Evolutionary conservation across 2,113 vertebrate species (phyloP).

Genomic region (Caranx melampygus): DNA sequence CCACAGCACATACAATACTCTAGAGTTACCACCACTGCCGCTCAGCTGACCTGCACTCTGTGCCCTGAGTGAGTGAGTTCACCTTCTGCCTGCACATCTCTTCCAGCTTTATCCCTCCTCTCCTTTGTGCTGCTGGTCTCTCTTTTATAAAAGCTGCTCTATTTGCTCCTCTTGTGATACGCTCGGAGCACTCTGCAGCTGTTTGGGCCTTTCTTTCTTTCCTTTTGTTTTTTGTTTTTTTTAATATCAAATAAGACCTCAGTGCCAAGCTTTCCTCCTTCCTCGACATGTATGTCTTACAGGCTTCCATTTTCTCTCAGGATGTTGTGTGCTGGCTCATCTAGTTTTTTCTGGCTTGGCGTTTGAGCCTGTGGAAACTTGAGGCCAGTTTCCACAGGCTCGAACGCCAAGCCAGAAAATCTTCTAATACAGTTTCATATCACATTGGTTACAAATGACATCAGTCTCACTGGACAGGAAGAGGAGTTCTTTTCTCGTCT

Average conservation of each 20-base stretch:
- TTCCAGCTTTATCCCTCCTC: slow-evolving; percentile 11
- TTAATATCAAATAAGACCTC: slow-evolving; percentile 23
- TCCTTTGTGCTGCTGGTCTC: slow-evolving; percentile 30
- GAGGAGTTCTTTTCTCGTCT: background rate
- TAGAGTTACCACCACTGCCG: slow-evolving; percentile 23
- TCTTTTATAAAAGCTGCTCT: slow-evolving; percentile 46
- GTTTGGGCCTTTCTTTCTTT: background rate
- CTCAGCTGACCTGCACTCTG: slow-evolving; percentile 35
- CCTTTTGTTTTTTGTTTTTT: slow-evolving; percentile 31
- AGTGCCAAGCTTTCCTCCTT: slow-evolving; percentile 25
- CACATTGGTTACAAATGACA: slow-evolving; percentile 18
- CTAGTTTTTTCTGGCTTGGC: background rate
- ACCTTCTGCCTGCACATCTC: slow-evolving; percentile 15
- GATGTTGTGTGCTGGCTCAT: slow-evolving; percentile 15
- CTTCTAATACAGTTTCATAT: slow-evolving; percentile 25
- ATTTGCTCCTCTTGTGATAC: slow-evolving; percentile 49
- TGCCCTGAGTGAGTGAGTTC: background rate
- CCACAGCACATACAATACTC: slow-evolving; percentile 3
- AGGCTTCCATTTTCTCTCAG: slow-evolving; percentile 17
- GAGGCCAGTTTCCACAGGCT: slow-evolving; percentile 19
- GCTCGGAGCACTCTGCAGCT: slow-evolving; percentile 9
- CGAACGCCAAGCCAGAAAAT: slow-evolving; percentile 11
- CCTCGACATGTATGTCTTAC: slow-evolving; percentile 20
- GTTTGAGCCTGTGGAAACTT: slow-evolving; percentile 11
- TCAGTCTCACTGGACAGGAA: background rate